Evolutionary conservation across 2,113 vertebrate species (phyloP).

Genomic region (Oxyruncus cristatus): DNA sequence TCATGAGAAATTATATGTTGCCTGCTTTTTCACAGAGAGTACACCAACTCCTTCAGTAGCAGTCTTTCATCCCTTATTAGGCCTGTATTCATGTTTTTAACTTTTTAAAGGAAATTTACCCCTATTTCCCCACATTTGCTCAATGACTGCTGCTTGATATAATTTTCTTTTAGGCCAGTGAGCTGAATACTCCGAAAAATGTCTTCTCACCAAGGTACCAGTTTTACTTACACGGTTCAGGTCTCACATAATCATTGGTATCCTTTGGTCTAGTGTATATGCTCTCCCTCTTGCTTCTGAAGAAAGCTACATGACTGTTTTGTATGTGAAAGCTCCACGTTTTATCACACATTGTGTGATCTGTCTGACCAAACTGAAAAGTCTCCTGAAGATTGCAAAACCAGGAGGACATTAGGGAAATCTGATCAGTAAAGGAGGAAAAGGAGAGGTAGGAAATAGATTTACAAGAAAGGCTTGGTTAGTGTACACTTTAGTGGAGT

Average conservation of each 20-base stretch:
- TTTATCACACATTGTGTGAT: background rate
- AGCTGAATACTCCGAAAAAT: background rate
- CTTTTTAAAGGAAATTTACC: background rate
- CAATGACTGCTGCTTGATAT: background rate
- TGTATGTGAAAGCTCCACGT: background rate
- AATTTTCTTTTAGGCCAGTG: background rate
- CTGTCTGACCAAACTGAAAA: background rate
- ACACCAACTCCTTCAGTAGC: background rate
- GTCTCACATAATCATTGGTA: background rate
- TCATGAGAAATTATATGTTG: background rate
- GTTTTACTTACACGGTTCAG: background rate
- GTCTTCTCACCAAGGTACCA: background rate
- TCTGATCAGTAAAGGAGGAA: background rate
- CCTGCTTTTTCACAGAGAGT: background rate
- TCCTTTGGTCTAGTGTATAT: background rate
- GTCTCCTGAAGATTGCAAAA: background rate
- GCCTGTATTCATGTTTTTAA: background rate
- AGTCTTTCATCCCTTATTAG: background rate
- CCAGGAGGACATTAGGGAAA: background rate
- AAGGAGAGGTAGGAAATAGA: background rate
- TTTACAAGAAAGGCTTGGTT: background rate
- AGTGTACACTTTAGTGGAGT: accelerated
- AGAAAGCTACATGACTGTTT: background rate
- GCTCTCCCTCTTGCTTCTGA: background rate
- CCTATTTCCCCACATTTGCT: background rate